Evolutionary conservation across 2,113 vertebrate genomes (phyloP).

Genomic region (Egretta garzetta): DNA sequence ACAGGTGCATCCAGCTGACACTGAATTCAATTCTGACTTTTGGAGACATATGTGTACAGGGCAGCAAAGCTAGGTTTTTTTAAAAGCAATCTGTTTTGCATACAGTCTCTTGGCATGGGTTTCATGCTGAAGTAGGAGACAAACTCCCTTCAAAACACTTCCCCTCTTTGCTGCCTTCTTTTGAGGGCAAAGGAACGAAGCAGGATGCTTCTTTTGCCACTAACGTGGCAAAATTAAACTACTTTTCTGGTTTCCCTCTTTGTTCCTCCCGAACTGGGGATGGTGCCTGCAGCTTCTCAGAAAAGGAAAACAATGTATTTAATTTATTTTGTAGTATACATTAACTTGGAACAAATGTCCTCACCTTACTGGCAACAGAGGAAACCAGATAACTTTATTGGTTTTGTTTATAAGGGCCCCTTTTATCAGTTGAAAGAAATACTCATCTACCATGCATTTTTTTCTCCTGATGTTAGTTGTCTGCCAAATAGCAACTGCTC

Average conservation of each 20-base stretch:
- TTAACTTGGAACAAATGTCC: background rate
- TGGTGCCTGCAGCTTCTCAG: background rate
- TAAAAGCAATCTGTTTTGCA: background rate
- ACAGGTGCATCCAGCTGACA: fast-evolving
- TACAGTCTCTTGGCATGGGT: background rate
- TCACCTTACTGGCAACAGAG: background rate
- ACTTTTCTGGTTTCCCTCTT: background rate
- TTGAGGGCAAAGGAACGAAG: background rate
- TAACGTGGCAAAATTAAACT: background rate
- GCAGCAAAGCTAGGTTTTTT: background rate
- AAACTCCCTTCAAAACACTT: background rate
- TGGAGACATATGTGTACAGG: background rate
- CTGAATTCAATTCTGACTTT: background rate
- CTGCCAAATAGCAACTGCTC: background rate
- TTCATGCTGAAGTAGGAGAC: background rate
- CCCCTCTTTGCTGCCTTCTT: background rate
- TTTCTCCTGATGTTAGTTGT: background rate
- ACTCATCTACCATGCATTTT: background rate
- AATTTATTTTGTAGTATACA: background rate
- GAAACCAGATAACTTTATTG: background rate
- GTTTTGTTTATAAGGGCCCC: background rate
- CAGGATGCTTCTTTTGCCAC: no score
- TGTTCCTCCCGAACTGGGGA: background rate
- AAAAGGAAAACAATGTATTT: background rate
- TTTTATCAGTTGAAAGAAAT: background rate